Percentiles rank a stretch among this genome's conserved stretches.
phyloP scores from a whole-genome alignment of 2,113 vertebrate genomes.

The Melanotaenia duboulayi region DNA sequence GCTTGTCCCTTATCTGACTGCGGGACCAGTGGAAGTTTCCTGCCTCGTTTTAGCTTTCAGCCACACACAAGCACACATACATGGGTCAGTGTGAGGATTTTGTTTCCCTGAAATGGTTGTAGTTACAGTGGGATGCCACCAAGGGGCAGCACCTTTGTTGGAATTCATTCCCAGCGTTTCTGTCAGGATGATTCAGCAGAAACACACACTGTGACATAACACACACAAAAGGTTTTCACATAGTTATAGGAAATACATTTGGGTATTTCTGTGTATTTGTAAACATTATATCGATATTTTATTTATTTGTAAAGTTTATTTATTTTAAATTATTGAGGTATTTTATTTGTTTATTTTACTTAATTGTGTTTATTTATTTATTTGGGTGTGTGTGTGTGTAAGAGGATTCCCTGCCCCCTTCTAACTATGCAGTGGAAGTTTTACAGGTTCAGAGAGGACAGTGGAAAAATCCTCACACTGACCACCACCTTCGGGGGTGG shows the following conservation, averaged over 20 bases:
- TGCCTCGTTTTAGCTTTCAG: conserved; percentile 26
- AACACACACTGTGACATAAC: conserved; percentile 1
- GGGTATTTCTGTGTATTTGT: background rate
- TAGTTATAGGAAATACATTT: background rate
- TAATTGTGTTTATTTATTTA: background rate
- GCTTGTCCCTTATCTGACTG: conserved; percentile 47
- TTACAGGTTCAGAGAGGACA: conserved; percentile 57
- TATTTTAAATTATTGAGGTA: background rate
- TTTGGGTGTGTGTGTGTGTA: conserved; percentile 28
- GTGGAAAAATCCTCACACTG: conserved; percentile 76
- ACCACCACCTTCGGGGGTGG: conserved; percentile 29
- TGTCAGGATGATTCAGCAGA: conserved; percentile 55
- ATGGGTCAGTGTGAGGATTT: background rate
- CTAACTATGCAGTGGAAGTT: conserved; percentile 72
- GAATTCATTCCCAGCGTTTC: background rate
- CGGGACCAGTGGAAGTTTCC: conserved; percentile 40
- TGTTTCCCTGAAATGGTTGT: conserved; percentile 2
- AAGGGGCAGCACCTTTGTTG: conserved; percentile 33
- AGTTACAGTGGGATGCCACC: conserved; percentile 10
- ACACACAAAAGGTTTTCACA: background rate
- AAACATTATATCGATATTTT: background rate
- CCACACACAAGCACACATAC: background rate
- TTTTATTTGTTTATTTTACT: background rate
- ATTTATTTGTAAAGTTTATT: background rate
- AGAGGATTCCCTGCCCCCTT: conserved; percentile 40